Evolutionary conservation across 92 coral and sea anemone genomes (phyloP).

Genomic region (Umimayanthus kanabou): DNA sequence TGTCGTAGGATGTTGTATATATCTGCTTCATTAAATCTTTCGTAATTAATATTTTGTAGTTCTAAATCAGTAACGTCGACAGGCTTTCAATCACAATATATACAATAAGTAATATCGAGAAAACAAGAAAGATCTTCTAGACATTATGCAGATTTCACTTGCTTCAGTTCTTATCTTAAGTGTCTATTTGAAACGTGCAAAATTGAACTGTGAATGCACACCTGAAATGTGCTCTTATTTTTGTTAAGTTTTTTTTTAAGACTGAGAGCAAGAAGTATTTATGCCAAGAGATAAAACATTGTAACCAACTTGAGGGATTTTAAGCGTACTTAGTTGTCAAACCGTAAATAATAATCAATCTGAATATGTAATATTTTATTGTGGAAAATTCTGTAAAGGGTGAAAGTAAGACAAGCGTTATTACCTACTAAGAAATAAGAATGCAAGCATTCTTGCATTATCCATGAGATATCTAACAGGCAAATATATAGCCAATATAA

Average conservation of each 20-base stretch:
- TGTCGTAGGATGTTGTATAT: neutral
- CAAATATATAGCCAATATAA: no score
- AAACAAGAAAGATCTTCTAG: no score
- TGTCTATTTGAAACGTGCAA: neutral
- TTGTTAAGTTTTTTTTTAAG: no score
- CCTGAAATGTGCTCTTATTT: neutral
- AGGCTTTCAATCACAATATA: neutral
- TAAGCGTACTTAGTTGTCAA: neutral
- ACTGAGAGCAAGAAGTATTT: no score
- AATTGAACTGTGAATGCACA: neutral
- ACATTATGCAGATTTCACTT: neutral
- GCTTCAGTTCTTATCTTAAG: neutral
- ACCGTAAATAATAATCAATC: neutral
- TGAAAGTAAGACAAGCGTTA: neutral
- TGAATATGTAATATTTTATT: neutral
- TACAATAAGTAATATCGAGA: no score
- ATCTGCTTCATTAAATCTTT: neutral
- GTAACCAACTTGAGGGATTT: neutral
- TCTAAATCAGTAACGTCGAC: neutral
- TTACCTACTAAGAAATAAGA: no score
- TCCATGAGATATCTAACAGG: neutral
- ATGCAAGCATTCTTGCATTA: neutral
- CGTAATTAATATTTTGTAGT: neutral
- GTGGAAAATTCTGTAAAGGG: neutral
- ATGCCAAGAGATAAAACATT: neutral